Base-by-base conservation (phyloP, 1,140 invertebrate species). In the Mycetomoellerius zeteki region DNA sequence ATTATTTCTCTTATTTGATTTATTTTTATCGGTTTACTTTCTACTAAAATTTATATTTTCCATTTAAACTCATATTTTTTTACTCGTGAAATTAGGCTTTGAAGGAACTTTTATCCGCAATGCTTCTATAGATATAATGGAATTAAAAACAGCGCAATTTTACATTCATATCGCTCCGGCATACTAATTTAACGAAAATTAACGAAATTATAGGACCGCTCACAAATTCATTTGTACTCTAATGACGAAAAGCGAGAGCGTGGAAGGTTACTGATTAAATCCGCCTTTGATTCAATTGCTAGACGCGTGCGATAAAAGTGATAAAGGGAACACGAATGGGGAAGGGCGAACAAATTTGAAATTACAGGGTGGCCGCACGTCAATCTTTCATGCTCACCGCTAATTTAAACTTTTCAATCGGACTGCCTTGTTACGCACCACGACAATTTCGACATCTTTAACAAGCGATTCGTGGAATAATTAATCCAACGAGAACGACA, bases 371-470 rank as follows among this genome's bases (percentile, higher is more conserved):
- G 56, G 54, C 37, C 50, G 77, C 75, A 67, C 67, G 58, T 78
- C 78, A 71, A 81, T 85, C 84, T 78, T 77, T 86, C 84, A 64
- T 72, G 72, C 86, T 77, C 60, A 37, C 43, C 27, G 69, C 78
- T 69, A 86, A 86, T 86, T 86, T 82, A 84, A 87, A 87, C 54
- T 73, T 87, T 75, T 85, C 85, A 71, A 81, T 73, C 37, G 78
- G 78, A 27, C 33, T 56, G 16, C 81, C 72, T 64, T 81, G 75
- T 78, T 81, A 81, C 78, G 85, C 37, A 27, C n/a, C 50, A 24
- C 62, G 54, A 86, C 50, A 64, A 86, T 86, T 86, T 77, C 84
- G 73, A 77, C 43, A 56, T 86, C 84, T 77, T 86, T 76, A 78
- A 67, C 27, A 60, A 78, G 30, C 16, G 19, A 67, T 86, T 86